Evolutionary conservation across 1,140 invertebrate genomes (phyloP), one percentile per base, ranked within the genome.

Genomic region (Brachionus rotundiformis): DNA sequence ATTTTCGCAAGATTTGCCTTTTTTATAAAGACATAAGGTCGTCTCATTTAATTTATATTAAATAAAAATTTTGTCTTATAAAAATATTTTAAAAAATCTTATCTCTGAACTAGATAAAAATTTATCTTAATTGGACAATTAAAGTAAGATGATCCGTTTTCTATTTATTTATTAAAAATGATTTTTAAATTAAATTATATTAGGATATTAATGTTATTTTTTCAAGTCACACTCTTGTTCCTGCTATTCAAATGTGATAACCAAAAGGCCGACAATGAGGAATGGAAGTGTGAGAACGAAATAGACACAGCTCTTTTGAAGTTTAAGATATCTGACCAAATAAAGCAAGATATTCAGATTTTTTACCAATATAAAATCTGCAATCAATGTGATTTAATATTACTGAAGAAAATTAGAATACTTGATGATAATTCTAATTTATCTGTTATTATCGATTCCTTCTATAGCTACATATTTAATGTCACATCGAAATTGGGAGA

Each of bases 291-390:
- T 59, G n/a, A n/a, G n/a, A 39, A 29, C 11, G 59, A 39, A 1
- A 54, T 79, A 29, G 76, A 79, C 47, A 36, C 31, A 7, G 76
- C 76, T 10, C 49, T 29, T 36, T 39, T 79, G n/a, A 10, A 41
- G 31, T 59, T 79, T 39, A 79, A 79, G 25, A 7, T 63, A 11
- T 39, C 47, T 7, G 31, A 59, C 31, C 29, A 54, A 25, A 27
- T 79, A 19, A 44, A 16, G 11, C 8, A 23, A 25, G 76, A 79
- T 33, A 13, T 79, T 33, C 29, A 79, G 59, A 63, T 79, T 33
- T 59, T 79, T 33, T 79, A 59, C 59, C 76, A 79, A 59, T 63
- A 59, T 33, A 10, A 31, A 39, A 59, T 59, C n/a, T 79, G 76
- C 10, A 63, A 79, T 11, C 27, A 54, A 39, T 79, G 76, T 27